Evolutionary conservation across 1,140 invertebrate genomes (phyloP), one percentile per base, ranked within the genome.

Genomic region (Latrodectus geometricus): DNA sequence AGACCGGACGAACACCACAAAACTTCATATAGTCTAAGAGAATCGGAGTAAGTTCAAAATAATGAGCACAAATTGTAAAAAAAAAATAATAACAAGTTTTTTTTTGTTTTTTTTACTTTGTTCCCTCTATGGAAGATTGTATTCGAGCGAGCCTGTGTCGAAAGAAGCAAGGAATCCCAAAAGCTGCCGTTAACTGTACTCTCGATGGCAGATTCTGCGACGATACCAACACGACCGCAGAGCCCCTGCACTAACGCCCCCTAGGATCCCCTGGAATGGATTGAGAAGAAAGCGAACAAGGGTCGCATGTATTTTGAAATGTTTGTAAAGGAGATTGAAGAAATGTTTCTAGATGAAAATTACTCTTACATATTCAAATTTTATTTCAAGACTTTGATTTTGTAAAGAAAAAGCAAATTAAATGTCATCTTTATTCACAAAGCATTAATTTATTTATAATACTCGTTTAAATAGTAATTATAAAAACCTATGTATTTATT

Each of bases 191-290:
- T 75, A 73, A 70, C 52, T 23, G 56, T 84, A 76, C 61, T 84
- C 82, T 76, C 82, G 82, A 84, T 76, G 14, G 82, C 73, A 84
- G 73, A 21, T 76, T 84, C 82, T 84, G 82, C 82, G 82, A 73
- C 61, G 82, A 84, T 84, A 76, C 82, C 52, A 56, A 56, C 68
- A 68, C 82, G 82, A 84, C 82, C 82, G 82, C 82, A 84, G 73
- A 84, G 82, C 61, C 49, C 61, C 82, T 69, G 50, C 65, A 48
- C 72, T 21, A 84, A 73, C 82, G 82, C 82, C 82, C 82, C 74
- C 82, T 84, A 84, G 35, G 35, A 65, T 69, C 48, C 74, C 72
- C 20, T 61, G 82, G 82, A 84, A 84, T 84, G 82, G 69, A 84
- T 84, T 54, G 82, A 84, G 20, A 23, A n/a, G 50, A 54, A 52